phyloP scores from a whole-genome alignment of 2,888 invertebrate species.

The Trichacis sp. region DNA sequence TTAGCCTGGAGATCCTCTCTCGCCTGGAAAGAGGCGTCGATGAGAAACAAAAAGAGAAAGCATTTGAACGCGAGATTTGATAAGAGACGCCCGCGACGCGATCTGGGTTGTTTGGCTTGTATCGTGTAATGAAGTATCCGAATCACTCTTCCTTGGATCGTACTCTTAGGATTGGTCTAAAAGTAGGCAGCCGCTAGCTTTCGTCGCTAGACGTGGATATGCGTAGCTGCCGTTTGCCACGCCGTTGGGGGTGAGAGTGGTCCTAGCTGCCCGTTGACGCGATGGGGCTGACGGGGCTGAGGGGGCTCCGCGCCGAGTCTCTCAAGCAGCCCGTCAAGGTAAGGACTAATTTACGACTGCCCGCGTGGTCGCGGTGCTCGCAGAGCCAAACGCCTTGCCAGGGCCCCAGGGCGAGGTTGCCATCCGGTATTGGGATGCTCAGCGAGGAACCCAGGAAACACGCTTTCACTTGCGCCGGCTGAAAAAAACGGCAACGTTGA shows the following conservation, averaged over 20 bases:
- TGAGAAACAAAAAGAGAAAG: slow-evolving; percentile 23
- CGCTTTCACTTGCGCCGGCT: slow-evolving; percentile 98
- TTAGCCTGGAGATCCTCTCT: too few species aligned
- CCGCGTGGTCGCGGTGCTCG: slow-evolving; percentile 96
- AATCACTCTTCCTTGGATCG: slow-evolving; percentile 54
- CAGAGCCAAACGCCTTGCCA: slow-evolving; percentile 99
- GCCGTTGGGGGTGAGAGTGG: slow-evolving; percentile 73
- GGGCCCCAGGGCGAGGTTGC: slow-evolving; percentile 93
- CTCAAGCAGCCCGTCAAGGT: slow-evolving; percentile 92
- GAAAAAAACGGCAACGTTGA: slow-evolving; percentile 58
- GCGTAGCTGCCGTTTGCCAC: slow-evolving; percentile 66
- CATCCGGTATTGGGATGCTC: slow-evolving; percentile 96
- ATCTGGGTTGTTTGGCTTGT: slow-evolving; percentile 6
- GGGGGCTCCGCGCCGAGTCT: slow-evolving; percentile 87
- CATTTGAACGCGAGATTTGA: slow-evolving; percentile 11
- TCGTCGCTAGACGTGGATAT: slow-evolving; percentile 66
- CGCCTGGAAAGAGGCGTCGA: too few species aligned
- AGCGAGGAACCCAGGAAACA: slow-evolving; percentile 95
- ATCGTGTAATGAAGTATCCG: slow-evolving; percentile 23
- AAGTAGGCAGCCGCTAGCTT: slow-evolving; percentile 67
- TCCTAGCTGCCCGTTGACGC: slow-evolving; percentile 95
- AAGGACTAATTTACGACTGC: slow-evolving; percentile 89
- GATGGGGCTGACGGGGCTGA: slow-evolving; percentile 86
- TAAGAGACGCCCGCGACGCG: slow-evolving; percentile 7
- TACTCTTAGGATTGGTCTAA: slow-evolving; percentile 61